A percentile compares a stretch with the other conserved stretches of the same genome.
These are phyloP conservation scores for Griposia aprilina DNA, from an alignment of 2,888 invertebrate species.

Conservation along the genomic window DNA sequence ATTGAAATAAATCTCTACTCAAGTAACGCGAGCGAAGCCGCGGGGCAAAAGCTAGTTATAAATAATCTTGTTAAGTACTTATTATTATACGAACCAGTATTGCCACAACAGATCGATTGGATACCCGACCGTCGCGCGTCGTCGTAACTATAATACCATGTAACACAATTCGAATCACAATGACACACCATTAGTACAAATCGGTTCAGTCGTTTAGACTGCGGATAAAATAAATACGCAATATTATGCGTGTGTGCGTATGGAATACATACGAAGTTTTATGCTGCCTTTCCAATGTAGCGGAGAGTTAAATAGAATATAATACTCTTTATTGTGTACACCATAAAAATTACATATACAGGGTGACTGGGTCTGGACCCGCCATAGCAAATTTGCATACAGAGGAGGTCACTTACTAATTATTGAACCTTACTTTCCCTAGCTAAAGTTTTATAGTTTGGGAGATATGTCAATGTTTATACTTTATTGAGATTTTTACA, in stretches of 20 bases:
- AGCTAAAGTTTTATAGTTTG: too few species aligned
- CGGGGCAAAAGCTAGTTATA: too few species aligned
- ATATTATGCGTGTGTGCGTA: slow-evolving; percentile 10
- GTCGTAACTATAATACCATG: slow-evolving; percentile 41
- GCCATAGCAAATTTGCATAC: too few species aligned
- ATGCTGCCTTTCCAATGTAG: slow-evolving; percentile 14
- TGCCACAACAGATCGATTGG: slow-evolving; percentile 31
- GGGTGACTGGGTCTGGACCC: too few species aligned
- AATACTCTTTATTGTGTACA: background rate
- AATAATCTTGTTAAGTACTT: background rate
- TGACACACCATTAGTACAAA: slow-evolving; percentile 61
- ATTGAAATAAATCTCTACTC: too few species aligned
- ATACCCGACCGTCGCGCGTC: slow-evolving; percentile 12
- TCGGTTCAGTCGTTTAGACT: slow-evolving; percentile 57
- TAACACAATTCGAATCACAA: slow-evolving; percentile 55
- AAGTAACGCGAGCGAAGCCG: too few species aligned
- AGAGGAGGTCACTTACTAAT: too few species aligned
- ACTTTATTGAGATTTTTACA: too few species aligned
- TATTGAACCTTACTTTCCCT: too few species aligned
- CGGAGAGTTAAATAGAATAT: background rate
- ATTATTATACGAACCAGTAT: slow-evolving; percentile 1
- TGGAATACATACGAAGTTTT: background rate
- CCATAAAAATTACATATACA: background rate
- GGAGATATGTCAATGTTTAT: too few species aligned
- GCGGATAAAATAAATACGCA: slow-evolving; percentile 41